phyloP scores from a whole-genome alignment of 2,888 invertebrate species.

The Dioctria linearis region DNA sequence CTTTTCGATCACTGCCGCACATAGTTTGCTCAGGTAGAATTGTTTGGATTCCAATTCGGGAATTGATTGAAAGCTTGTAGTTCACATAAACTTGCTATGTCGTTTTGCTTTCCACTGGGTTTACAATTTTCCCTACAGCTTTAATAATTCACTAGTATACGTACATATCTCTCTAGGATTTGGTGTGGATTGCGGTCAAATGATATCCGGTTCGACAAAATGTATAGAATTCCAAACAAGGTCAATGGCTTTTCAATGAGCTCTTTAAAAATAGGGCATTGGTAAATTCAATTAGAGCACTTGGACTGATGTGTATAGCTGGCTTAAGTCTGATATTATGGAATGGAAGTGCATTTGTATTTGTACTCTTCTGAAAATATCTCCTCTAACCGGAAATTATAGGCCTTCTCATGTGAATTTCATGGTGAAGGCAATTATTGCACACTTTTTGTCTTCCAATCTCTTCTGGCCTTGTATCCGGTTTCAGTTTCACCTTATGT shows the following conservation, averaged over 20 bases:
- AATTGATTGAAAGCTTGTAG: constrained; percentile 42
- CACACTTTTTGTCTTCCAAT: constrained; percentile 10
- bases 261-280: neutral
- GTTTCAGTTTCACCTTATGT: constrained; percentile 20
- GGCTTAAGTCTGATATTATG: neutral
- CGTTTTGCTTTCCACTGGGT: too few species aligned
- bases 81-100: constrained; percentile 30
- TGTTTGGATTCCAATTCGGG: constrained; percentile 29
- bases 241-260: neutral
- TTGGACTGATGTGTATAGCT: neutral
- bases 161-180: constrained; percentile 10
- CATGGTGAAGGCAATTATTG: constrained; percentile 27
- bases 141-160: constrained; percentile 37
- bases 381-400: neutral
- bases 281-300: constrained; percentile 25
- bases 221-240: constrained; percentile 31
- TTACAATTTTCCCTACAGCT: neutral
- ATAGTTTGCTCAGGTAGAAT: constrained; percentile 44
- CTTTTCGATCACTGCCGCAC: constrained; percentile 32
- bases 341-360: neutral
- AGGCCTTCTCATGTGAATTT: neutral
- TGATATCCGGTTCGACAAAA: constrained; percentile 13
- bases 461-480: constrained; percentile 3
- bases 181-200: neutral
- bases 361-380: neutral